phyloP scores from a whole-genome alignment of 2,797 vertebrate species.

The Coilia nasus region DNA sequence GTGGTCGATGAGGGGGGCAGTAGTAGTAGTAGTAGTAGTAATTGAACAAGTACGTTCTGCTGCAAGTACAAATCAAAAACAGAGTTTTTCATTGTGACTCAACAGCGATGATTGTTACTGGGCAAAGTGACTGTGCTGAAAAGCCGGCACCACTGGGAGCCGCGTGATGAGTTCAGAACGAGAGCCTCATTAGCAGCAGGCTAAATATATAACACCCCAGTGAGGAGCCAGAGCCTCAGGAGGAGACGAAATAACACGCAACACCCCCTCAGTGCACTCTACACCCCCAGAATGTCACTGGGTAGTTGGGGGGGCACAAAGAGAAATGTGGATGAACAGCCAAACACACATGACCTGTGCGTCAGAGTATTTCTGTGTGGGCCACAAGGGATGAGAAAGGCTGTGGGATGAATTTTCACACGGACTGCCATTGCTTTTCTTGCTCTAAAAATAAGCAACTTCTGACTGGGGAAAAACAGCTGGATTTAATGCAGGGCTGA shows the following conservation, averaged over 20 bases:
- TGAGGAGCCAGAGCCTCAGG: neutral
- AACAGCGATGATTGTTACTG: neutral
- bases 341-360: neutral
- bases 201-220: constrained; percentile 5
- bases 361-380: neutral
- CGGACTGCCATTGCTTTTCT: neutral
- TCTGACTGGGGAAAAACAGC: neutral
- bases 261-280: neutral
- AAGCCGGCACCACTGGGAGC: neutral
- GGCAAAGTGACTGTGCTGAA: neutral
- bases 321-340: neutral
- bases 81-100: neutral
- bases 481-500: neutral
- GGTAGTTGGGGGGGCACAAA: neutral
- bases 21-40: neutral
- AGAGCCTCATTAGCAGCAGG: neutral
- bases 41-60: neutral
- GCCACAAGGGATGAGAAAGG: neutral
- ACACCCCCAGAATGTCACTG: neutral
- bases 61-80: neutral
- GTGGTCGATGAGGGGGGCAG: neutral
- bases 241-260: neutral
- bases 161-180: constrained; percentile 2
- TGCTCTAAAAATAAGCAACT: neutral
- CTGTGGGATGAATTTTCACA: constrained; percentile 6